Conservation (phyloP, 2,113 vertebrate genomes). For the Syngnathus floridae region DNA sequence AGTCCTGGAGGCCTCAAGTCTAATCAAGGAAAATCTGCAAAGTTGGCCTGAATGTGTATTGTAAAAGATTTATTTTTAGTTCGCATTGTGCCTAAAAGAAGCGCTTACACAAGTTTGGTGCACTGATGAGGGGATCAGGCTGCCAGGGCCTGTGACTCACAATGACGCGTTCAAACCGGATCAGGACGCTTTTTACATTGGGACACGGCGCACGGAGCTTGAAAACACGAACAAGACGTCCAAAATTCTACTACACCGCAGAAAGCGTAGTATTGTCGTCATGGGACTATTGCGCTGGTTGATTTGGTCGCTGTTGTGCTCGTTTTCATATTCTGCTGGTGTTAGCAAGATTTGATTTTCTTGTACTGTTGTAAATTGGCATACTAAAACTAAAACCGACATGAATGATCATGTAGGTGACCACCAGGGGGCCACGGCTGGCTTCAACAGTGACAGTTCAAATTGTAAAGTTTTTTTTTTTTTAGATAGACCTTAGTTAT, state of each 20-base stretch:
- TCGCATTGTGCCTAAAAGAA: constrained; percentile 48
- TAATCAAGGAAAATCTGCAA: constrained; percentile 55
- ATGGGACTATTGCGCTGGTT: too few species aligned
- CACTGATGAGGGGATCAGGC: constrained; percentile 31
- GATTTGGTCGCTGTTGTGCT: too few species aligned
- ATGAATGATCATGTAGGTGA: neutral
- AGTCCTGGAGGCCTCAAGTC: constrained; percentile 46
- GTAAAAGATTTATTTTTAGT: constrained; percentile 70
- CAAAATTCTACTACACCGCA: neutral
- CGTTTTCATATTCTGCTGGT: neutral
- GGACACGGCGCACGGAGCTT: neutral
- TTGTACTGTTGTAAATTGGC: too few species aligned
- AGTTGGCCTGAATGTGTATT: constrained; percentile 53
- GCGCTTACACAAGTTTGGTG: constrained; percentile 24
- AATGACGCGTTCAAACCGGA: constrained; percentile 35
- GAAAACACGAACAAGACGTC: neutral
- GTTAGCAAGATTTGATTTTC: neutral
- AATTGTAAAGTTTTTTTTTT: too few species aligned
- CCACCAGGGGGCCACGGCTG: too few species aligned
- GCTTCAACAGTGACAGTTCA: neutral
- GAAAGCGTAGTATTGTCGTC: too few species aligned
- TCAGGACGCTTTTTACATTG: constrained; percentile 1
- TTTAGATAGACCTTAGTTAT: neutral
- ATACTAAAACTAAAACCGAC: too few species aligned
- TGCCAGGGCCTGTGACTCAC: constrained; percentile 47